Evolutionary conservation across 2,797 vertebrate species (phyloP), one percentile per base, ranked within the genome.

Genomic region (Streptopelia turtur): DNA sequence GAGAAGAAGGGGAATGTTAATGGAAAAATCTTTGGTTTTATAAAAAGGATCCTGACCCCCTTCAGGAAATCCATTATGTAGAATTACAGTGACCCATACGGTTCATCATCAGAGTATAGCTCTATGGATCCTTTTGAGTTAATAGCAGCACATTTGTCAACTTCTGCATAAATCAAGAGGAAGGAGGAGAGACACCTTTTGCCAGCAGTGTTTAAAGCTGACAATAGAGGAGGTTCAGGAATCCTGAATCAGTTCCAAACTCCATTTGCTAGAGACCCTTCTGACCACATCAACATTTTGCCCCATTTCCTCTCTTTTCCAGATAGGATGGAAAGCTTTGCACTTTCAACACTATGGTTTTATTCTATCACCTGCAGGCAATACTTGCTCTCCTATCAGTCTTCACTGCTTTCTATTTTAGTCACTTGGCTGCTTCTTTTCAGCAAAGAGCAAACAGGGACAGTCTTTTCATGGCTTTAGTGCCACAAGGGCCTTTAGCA

Each of bases 1-100:
- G 59, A 93, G 90, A 45, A 93, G 59, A 76, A 28, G 87, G 79
- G 33, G 95, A 92, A 93, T 84, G 91, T 88, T 95, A 95, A 96
- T 95, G 90, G 94, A 96, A 94, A 75, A 75, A 83, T 68, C 57
- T 56, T 70, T 15, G 1, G 0, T 0, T 30, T 68, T 89, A 66
- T 9, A 2, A n/a, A 86, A 82, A 93, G 72, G 53, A 91, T 77
- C 68, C 16, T 60, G 69, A 81, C 22, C 14, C 5, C 43, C 30
- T 80, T 71, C 63, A 86, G 41, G 39, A 92, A 88, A 87, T 94
- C 82, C 61, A 90, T 96, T 89, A 65, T 13, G 57, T 23, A 95
- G 35, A 23, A 47, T 45, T 70, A 57, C 16, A 81, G 45, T 39
- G 37, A 78, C 33, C 50, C 41, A 53, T 28, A 78, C 1, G 17